phyloP scores from a whole-genome alignment of 1,140 invertebrate genomes.

The Micrasema longulum region DNA sequence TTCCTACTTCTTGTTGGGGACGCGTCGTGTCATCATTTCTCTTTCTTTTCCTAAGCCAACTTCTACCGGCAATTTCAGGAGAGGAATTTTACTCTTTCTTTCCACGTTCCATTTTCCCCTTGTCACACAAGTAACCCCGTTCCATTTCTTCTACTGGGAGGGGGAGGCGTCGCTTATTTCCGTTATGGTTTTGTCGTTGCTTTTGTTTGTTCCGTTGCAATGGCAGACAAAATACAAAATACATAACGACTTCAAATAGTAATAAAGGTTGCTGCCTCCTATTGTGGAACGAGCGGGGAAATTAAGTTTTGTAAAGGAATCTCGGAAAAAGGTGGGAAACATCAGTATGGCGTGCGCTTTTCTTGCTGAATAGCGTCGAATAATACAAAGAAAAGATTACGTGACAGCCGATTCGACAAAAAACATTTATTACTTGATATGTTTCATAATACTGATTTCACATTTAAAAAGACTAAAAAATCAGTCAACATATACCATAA shows the following conservation, averaged over 20 bases:
- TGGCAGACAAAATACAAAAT: constrained; percentile 38
- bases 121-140: constrained; percentile 4
- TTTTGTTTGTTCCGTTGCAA: constrained; percentile 42
- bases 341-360: constrained; percentile 3
- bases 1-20: too few relatives aligned
- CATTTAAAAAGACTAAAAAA: too few relatives aligned
- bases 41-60: too few relatives aligned
- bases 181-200: constrained; percentile 44
- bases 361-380: too few relatives aligned
- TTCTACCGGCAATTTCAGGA: constrained; percentile 2
- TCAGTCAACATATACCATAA: too few relatives aligned
- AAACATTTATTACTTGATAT: too few relatives aligned
- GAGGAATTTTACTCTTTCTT: constrained; percentile 43
- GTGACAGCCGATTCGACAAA: too few relatives aligned
- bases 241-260: constrained; percentile 40
- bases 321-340: constrained; percentile 5
- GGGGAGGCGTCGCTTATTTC: constrained; percentile 28
- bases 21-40: too few relatives aligned
- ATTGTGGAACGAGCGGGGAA: constrained; percentile 5
- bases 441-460: too few relatives aligned
- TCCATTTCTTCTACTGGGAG: neutral
- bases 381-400: too few relatives aligned
- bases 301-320: constrained; percentile 19
- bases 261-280: constrained; percentile 3
- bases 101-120: constrained; percentile 43